phyloP scores from a whole-genome alignment of 2,797 vertebrate genomes.

The Xiphorhynchus erythropygius region DNA sequence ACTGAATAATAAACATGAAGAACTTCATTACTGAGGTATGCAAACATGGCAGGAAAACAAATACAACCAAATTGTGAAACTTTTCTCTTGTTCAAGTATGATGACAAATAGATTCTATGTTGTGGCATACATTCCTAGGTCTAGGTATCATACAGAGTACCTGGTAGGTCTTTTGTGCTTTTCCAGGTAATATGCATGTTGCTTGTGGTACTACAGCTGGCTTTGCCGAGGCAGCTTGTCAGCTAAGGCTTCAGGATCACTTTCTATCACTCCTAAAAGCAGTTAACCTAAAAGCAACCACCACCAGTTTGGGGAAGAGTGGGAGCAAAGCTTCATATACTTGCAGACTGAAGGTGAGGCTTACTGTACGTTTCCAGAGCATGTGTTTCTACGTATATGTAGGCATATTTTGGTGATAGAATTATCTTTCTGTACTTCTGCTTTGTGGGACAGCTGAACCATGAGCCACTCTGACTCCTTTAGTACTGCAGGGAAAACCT shows the following conservation, averaged over 20 bases:
- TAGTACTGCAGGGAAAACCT: not conserved
- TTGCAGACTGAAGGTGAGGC: not conserved
- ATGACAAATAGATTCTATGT: not conserved
- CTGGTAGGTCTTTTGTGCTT: not conserved
- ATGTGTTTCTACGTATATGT: not conserved
- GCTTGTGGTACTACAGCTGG: not conserved
- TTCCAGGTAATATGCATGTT: rapidly evolving
- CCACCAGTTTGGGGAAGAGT: not conserved
- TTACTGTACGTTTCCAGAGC: not conserved
- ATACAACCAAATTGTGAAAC: not conserved
- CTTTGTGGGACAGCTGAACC: not conserved
- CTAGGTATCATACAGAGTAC: not conserved
- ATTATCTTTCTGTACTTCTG: not conserved
- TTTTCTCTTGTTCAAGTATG: not conserved
- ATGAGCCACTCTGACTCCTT: not conserved
- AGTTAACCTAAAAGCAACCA: not conserved
- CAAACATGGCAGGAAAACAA: not conserved
- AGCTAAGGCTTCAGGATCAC: not conserved
- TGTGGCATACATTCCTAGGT: not conserved
- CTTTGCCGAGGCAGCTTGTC: not conserved
- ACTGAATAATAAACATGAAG: not conserved
- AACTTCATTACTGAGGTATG: not conserved
- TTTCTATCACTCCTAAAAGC: not conserved
- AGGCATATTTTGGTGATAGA: not conserved
- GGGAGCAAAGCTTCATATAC: not conserved